Conservation (phyloP, 2,888 invertebrate species). For the Pseudeuparius sepicola region DNA sequence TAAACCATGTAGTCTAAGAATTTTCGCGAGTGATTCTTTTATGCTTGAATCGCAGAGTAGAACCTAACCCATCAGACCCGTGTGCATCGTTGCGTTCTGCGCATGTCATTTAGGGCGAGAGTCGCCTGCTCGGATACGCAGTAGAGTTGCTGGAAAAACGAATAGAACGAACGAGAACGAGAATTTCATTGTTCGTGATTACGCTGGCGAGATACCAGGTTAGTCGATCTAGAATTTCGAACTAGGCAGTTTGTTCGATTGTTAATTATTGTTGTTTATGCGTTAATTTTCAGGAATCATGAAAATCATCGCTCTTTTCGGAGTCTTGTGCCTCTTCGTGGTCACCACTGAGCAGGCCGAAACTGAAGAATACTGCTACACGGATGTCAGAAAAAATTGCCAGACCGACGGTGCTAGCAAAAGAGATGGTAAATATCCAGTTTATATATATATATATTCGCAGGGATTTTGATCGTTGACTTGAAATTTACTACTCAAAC, state of each 20-base stretch:
- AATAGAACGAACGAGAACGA: no score
- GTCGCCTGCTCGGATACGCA: slow-evolving; percentile 2
- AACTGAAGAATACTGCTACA: slow-evolving; percentile 52
- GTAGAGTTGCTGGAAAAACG: background rate
- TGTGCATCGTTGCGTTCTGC: background rate
- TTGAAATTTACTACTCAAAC: no score
- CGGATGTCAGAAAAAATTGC: no score
- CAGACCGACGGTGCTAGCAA: no score
- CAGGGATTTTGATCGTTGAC: no score
- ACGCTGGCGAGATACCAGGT: slow-evolving; percentile 43
- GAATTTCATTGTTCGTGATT: slow-evolving; percentile 40
- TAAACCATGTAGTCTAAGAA: no score
- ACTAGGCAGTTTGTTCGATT: background rate
- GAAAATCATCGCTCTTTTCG: slow-evolving; percentile 51
- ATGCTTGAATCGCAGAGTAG: no score
- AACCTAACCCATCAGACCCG: background rate
- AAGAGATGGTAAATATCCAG: no score
- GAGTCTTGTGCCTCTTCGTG: no score
- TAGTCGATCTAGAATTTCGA: slow-evolving; percentile 9
- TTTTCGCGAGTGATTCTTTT: no score
- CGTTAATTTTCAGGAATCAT: slow-evolving; percentile 47
- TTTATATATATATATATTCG: no score
- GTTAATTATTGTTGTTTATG: slow-evolving; percentile 19
- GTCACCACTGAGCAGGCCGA: no score
- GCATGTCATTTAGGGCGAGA: slow-evolving; percentile 5